Evolutionary conservation across 2,113 vertebrate genomes (phyloP).

Genomic region (Poecile atricapillus): DNA sequence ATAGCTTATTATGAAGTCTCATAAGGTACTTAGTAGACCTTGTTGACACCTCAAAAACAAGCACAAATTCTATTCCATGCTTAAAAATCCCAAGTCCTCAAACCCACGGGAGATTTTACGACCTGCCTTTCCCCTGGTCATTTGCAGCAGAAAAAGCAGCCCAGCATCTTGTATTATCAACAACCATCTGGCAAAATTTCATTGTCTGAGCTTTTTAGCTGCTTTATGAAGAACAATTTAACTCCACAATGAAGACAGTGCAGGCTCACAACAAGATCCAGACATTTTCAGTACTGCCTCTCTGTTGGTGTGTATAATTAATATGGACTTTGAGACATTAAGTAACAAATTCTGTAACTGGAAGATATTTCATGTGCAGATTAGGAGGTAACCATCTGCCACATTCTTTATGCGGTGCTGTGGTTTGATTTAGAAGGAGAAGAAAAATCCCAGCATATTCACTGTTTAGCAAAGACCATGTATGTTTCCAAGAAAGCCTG

Average conservation of each 20-base stretch:
- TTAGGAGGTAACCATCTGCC: slow-evolving; percentile 56
- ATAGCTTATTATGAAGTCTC: background rate
- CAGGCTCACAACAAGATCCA: slow-evolving; percentile 12
- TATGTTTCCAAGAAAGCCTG: background rate
- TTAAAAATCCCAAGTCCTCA: background rate
- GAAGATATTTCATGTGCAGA: slow-evolving; percentile 51
- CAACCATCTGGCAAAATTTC: slow-evolving; percentile 46
- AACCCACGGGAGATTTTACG: fast-evolving
- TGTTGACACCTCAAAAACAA: background rate
- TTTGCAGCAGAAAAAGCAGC: background rate
- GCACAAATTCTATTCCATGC: background rate
- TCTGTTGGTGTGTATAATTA: slow-evolving; percentile 24
- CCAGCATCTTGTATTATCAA: background rate
- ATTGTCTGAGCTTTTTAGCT: slow-evolving; percentile 24
- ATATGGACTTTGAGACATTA: slow-evolving; percentile 47
- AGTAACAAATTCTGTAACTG: slow-evolving; percentile 44
- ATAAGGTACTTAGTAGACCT: background rate
- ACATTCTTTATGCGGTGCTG: background rate
- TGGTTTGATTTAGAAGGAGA: background rate
- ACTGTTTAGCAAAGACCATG: background rate
- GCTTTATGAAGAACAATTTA: slow-evolving; percentile 18
- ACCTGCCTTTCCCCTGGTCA: background rate
- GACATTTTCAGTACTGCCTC: background rate
- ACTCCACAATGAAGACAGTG: background rate
- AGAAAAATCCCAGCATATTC: background rate